Evolutionary conservation across 2,888 invertebrate genomes (phyloP), one percentile per base, ranked within the genome.

Genomic region (Melikaiella ostensackeni): DNA sequence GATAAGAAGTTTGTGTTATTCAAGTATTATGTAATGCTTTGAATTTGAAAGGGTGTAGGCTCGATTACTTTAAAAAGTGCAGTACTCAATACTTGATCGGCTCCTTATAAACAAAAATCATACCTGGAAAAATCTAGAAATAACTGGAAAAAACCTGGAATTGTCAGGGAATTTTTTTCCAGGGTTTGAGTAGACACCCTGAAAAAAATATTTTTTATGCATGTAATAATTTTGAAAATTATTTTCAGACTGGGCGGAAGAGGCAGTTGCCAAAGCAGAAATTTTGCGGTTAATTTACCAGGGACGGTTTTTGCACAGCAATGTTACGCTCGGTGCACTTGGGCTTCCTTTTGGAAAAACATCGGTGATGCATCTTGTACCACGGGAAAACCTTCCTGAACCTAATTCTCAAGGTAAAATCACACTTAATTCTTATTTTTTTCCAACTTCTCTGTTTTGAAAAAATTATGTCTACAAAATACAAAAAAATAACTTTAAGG

Each of bases 311-410:
- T 95, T 99, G 91, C 99, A 99, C 94, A 99, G 99, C 94, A 99
- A 98, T 93, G 99, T 99, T 92, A 99, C 98, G 90, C 95, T 99
- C 92, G 98, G 98, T 92, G 99, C 99, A 89, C 95, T 99, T 90
- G 98, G 98, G 91, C 95, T 99, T 92, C 98, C 98, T 85, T 95
- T 97, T 88, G 99, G 99, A 88, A 98, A 98, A 93, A 99, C 99
- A 90, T 98, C 99, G 91, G 99, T 99, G 92, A 99, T 99, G 99
- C 99, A 99, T 94, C 96, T 99, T 91, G 99, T 99, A 92, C 98
- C 99, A 87, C 95, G 99, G 93, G 99, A 99, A 93, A 99, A 98
- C 93, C 94, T 99, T 92, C 99, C 99, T 89, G 99, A 99, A 94
- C 99, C 99, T 90, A 99, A 99, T 94, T 98, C 97, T 89, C 97